These are phyloP conservation scores for Lepidochitona cinerea DNA, from an alignment of 2,888 invertebrate species.

Conservation along the genomic window DNA sequence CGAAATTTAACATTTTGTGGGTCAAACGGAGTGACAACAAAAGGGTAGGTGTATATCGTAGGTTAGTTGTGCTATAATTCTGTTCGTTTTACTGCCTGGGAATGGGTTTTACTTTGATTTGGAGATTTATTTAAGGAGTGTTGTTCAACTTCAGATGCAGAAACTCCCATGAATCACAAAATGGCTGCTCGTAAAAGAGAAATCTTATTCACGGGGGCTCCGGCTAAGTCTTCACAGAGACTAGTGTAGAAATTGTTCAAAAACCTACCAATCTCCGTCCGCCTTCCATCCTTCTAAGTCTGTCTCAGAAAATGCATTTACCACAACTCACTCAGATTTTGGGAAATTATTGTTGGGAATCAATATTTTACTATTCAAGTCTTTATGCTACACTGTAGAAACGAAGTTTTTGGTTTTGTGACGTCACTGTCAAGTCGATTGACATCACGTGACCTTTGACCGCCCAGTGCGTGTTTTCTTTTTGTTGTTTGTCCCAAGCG, in stretches of 20 bases:
- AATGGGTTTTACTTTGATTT: no score
- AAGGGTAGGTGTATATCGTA: neutral
- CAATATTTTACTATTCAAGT: conserved; percentile 9
- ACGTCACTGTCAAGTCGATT: conserved; percentile 2
- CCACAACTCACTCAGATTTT: neutral
- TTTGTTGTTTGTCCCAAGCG: no score
- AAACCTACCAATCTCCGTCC: conserved; percentile 2
- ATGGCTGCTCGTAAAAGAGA: neutral
- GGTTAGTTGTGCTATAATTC: no score
- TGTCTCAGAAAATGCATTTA: neutral
- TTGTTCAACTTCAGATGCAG: neutral
- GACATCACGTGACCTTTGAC: conserved; percentile 7
- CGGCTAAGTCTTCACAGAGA: neutral
- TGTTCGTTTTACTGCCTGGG: no score
- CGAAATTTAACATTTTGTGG: conserved; percentile 2
- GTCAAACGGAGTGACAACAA: neutral
- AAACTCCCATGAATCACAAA: neutral
- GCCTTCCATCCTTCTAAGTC: neutral
- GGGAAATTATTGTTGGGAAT: neutral
- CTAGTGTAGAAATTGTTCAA: neutral
- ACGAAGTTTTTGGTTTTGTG: neutral
- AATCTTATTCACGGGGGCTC: neutral
- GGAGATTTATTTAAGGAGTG: no score
- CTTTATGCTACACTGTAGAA: neutral
- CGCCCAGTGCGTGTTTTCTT: no score